phyloP scores from a whole-genome alignment of 1,140 invertebrate species.

The Sitodiplosis mosellana region DNA sequence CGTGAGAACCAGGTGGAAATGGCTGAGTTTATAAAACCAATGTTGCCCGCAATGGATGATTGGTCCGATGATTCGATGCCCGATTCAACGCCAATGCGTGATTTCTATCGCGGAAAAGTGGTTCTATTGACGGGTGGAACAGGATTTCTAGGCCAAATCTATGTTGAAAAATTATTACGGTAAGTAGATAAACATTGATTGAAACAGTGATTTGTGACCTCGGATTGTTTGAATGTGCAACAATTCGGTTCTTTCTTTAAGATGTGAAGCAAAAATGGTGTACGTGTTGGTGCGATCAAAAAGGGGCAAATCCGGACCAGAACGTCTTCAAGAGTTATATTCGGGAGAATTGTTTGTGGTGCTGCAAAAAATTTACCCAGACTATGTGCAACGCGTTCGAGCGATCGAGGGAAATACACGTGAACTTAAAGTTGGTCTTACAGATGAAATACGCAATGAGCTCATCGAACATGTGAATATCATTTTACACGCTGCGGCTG shows the following conservation, averaged over 20 bases:
- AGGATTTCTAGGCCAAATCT: constrained; percentile 2
- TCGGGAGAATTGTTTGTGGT: constrained; percentile 27
- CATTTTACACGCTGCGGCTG: constrained; percentile 66
- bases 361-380: not conserved
- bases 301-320: constrained; percentile 41
- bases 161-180: constrained; percentile 1
- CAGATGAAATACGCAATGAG: constrained; percentile 27
- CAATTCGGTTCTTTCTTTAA: not conserved
- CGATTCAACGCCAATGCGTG: constrained; percentile 1
- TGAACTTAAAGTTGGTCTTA: constrained; percentile 34
- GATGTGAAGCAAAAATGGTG: constrained; percentile 25
- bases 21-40: too few species aligned
- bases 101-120: constrained; percentile 1
- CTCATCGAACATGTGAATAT: constrained; percentile 36
- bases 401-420: constrained; percentile 15
- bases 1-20: too few species aligned
- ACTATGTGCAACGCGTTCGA: not conserved
- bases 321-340: constrained; percentile 37
- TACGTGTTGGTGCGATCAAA: constrained; percentile 59
- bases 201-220: too few species aligned
- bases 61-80: not conserved
- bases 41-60: too few species aligned
- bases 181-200: not conserved
- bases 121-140: constrained; percentile 3
- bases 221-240: too few species aligned